phyloP scores from a whole-genome alignment of 2,888 invertebrate genomes.

The Caenorhabditis japonica region DNA sequence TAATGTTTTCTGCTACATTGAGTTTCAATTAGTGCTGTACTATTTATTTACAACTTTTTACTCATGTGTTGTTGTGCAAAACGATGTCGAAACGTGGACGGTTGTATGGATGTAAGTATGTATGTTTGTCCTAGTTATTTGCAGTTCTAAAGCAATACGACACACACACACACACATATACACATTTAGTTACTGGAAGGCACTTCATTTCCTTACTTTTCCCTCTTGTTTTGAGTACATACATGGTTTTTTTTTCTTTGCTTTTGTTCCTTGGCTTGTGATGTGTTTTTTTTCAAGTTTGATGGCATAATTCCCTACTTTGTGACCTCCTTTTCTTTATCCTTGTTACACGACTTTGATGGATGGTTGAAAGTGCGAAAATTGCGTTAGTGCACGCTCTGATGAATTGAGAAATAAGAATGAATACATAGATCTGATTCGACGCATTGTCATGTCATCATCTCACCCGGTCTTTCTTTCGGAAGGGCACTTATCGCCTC shows the following conservation, averaged over 20 bases:
- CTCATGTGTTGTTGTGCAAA: conserved; percentile 11
- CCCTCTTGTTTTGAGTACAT: conserved; percentile 5
- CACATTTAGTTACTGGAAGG: conserved; percentile 5
- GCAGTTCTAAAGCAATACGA: conserved; percentile 31
- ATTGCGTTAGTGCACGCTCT: conserved; percentile 49
- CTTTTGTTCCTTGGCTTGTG: neutral
- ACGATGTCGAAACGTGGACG: conserved; percentile 20
- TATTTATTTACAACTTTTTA: too few species aligned
- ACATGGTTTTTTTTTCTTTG: neutral
- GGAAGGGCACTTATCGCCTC: conserved; percentile 40
- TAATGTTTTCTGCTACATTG: too few species aligned
- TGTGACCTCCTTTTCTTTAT: conserved; percentile 17
- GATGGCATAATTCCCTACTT: too few species aligned
- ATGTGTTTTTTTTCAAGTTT: neutral
- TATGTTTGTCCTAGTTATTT: conserved; percentile 51
- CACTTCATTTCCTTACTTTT: conserved; percentile 22
- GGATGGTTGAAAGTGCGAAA: conserved; percentile 24
- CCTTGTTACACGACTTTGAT: too few species aligned
- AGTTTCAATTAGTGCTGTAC: too few species aligned
- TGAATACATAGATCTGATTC: conserved; percentile 42
- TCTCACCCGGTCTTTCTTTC: conserved; percentile 13
- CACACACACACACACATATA: conserved; percentile 13
- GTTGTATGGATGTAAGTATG: too few species aligned
- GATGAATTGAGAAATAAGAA: conserved; percentile 41
- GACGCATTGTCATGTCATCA: conserved; percentile 46